Base-by-base conservation (phyloP, 2,113 vertebrate genomes). In the Lucifuga dentata region DNA sequence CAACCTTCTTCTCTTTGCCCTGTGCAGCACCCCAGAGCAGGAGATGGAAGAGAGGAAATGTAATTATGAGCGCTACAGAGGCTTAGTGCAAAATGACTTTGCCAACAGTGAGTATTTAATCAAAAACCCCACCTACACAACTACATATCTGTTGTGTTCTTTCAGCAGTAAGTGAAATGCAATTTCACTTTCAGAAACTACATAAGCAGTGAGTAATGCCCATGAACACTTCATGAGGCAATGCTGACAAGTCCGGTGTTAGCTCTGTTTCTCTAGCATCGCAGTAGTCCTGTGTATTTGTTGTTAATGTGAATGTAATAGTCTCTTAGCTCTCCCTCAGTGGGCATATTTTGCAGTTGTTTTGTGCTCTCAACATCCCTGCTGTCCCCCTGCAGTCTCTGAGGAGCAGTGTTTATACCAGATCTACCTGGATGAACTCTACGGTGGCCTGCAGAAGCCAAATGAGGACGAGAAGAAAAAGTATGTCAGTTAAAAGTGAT, bases 401-500 rank as follows among this genome's bases (percentile, higher is more conserved):
- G 97, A 98, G 91, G 97, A 98, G 76, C 97, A 98, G 89, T 98
- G 97, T 69, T 92, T 98, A 57, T 98, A 98, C 87, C 97, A 98
- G 90, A 98, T 98, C 76, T 97, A 98, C 65, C 93, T 98, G 0
- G 97, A 98, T 0, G 97, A 98, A 77, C 89, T 98, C 19, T 98
- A 98, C 0, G 97, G 97, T 23, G 96, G 96, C 24, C 92, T 97
- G 35, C 95, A 95, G 76, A 96, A 94, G 64, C 95, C 96, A 50
- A 96, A 95, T 0, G 97, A 98, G 62, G 97, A 98, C 0, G 97
- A 98, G 76, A 98, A 98, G 76, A 98, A 98, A 87, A 98, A 96
- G 97, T 98, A 86, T 89, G 95, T 82, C 0, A 38, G 2, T 20
- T 50, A n/a, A 11, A 21, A 53, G 20, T 35, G 20, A 11, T 36